phyloP scores from a whole-genome alignment of 2,888 invertebrate species.

The Macrophya annulata region DNA sequence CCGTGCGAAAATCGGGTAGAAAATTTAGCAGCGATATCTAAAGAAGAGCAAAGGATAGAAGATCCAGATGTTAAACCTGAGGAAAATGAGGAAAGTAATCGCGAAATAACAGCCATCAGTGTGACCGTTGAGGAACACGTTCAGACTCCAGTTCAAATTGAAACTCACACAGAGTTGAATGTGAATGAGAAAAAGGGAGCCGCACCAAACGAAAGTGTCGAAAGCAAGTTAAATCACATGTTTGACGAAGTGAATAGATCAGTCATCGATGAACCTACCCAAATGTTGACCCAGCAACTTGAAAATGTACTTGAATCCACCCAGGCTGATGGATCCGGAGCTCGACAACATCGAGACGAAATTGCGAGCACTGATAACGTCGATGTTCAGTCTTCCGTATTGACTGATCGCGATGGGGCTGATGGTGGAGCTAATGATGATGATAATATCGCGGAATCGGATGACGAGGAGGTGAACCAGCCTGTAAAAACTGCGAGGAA shows the following conservation, averaged over 20 bases:
- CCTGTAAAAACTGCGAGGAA: neutral
- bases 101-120: neutral
- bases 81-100: conserved; percentile 6
- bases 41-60: conserved; percentile 6
- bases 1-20: conserved; percentile 29
- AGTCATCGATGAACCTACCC: conserved; percentile 59
- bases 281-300: conserved; percentile 71
- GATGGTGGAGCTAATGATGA: neutral
- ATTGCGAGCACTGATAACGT: conserved; percentile 1
- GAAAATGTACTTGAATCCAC: conserved; percentile 68
- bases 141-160: neutral
- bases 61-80: neutral
- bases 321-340: conserved; percentile 53
- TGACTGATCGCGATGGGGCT: neutral
- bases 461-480: neutral
- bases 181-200: neutral
- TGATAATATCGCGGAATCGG: neutral
- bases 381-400: too few relatives aligned
- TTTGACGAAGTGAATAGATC: conserved; percentile 66
- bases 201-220: conserved; percentile 65
- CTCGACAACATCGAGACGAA: neutral
- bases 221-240: conserved; percentile 68
- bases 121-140: neutral
- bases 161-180: neutral
- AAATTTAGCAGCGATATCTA: conserved; percentile 53